A percentile compares a stretch with the other conserved stretches of the same genome.
These are phyloP conservation scores for Loriculus beryllinus DNA, from an alignment of 2,797 vertebrate species.

Conservation along the genomic window DNA sequence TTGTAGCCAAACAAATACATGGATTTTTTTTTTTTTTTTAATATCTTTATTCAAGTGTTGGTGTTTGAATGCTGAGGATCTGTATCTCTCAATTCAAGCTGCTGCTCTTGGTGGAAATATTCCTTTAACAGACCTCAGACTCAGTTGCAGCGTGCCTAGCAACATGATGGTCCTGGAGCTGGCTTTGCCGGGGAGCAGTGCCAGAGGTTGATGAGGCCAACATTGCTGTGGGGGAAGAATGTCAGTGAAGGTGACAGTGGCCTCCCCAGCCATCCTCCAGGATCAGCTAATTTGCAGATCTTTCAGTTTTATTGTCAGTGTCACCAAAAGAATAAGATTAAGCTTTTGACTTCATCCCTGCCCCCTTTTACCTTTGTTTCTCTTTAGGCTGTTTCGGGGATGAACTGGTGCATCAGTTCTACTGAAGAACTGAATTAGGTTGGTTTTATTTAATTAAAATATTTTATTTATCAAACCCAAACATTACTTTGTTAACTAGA, in stretches of 20 bases:
- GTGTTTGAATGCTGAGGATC: background rate
- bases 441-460: background rate
- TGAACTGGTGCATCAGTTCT: background rate
- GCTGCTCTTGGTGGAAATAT: background rate
- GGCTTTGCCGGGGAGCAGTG: background rate
- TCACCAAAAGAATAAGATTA: background rate
- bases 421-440: background rate
- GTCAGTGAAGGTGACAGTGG: background rate
- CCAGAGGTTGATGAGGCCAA: background rate
- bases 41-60: background rate
- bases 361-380: background rate
- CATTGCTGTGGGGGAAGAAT: background rate
- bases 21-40: background rate
- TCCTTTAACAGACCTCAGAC: background rate
- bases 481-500: background rate
- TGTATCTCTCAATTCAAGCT: background rate
- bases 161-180: background rate
- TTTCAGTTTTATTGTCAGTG: background rate
- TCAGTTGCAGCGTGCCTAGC: accelerated
- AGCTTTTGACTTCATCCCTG: background rate
- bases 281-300: background rate
- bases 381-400: background rate
- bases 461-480: background rate
- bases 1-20: background rate
- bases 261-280: background rate